Conservation (phyloP, 2,113 vertebrate species). For the Labrus mixtus region DNA sequence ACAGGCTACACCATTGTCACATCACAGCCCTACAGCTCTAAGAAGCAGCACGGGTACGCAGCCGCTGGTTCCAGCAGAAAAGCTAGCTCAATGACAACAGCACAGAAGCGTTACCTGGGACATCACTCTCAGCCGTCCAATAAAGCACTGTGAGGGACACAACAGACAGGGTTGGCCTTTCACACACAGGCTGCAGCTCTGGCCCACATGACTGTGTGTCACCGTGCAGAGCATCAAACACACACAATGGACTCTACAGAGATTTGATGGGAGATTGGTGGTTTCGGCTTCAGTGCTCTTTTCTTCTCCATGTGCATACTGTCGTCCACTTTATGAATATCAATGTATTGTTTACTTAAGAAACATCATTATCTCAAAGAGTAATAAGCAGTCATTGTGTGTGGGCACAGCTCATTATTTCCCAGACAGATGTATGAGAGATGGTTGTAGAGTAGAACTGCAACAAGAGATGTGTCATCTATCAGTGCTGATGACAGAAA, state of each 20-base stretch:
- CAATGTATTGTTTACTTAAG: slow-evolving; percentile 72
- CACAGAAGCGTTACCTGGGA: slow-evolving; percentile 82
- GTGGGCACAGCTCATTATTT: slow-evolving; percentile 78
- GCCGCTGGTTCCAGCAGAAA: slow-evolving; percentile 54
- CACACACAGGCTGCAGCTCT: slow-evolving; percentile 70
- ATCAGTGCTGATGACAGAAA: slow-evolving; percentile 79
- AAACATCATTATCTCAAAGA: slow-evolving; percentile 75
- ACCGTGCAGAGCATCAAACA: slow-evolving; percentile 66
- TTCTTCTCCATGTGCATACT: slow-evolving; percentile 25
- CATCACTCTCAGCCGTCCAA: slow-evolving; percentile 87
- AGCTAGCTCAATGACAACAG: slow-evolving; percentile 67
- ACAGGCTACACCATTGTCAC: slow-evolving; percentile 61
- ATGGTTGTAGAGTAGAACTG: slow-evolving; percentile 71
- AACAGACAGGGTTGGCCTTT: slow-evolving; percentile 84
- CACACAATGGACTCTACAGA: slow-evolving; percentile 48
- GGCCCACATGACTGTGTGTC: slow-evolving; percentile 54
- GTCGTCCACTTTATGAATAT: slow-evolving; percentile 60
- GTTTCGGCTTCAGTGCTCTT: slow-evolving; percentile 17
- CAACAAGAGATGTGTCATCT: slow-evolving; percentile 78
- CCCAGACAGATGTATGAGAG: slow-evolving; percentile 76
- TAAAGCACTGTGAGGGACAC: slow-evolving; percentile 87
- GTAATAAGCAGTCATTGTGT: slow-evolving; percentile 74
- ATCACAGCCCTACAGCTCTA: slow-evolving; percentile 74
- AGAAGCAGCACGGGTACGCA: slow-evolving; percentile 69
- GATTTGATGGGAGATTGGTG: slow-evolving; percentile 19